These are phyloP conservation scores for Physella acuta DNA, from an alignment of 1,140 invertebrate genomes.

Conservation along the genomic window DNA sequence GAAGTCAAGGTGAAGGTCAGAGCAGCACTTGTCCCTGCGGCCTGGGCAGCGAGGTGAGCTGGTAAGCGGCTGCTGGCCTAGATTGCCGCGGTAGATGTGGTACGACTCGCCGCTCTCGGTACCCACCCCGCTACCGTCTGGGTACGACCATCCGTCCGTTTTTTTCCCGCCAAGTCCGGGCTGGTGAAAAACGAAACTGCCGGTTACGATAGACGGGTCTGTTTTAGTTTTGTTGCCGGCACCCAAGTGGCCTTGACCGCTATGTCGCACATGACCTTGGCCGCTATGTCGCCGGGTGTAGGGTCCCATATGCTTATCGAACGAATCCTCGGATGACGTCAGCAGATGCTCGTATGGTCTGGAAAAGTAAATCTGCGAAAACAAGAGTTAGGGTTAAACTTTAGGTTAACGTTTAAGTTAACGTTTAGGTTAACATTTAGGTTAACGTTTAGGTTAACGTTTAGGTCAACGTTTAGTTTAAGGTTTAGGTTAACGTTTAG, in stretches of 20 bases:
- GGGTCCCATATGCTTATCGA: no score
- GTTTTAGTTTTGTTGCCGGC: background rate
- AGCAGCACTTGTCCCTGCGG: no score
- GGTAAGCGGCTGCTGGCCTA: no score
- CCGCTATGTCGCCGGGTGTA: background rate
- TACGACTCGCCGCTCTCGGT: background rate
- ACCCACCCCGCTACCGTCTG: background rate
- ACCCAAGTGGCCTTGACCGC: background rate
- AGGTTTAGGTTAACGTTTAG: no score
- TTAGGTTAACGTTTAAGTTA: no score
- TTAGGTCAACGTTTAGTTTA: no score
- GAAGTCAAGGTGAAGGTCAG: no score
- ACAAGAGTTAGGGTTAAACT: no score
- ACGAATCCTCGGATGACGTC: background rate
- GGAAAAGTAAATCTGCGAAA: no score
- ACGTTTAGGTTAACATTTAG: no score
- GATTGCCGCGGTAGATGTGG: slow-evolving; percentile 11
- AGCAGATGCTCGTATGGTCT: slow-evolving; percentile 5
- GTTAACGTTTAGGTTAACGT: no score
- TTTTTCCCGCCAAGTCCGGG: background rate
- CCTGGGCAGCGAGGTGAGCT: no score
- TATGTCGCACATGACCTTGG: background rate
- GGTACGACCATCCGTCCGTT: background rate
- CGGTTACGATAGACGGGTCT: slow-evolving; percentile 11
- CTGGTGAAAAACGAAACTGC: slow-evolving; percentile 18